phyloP scores from a whole-genome alignment of 2,797 vertebrate species.

The Galaxias olidus region DNA sequence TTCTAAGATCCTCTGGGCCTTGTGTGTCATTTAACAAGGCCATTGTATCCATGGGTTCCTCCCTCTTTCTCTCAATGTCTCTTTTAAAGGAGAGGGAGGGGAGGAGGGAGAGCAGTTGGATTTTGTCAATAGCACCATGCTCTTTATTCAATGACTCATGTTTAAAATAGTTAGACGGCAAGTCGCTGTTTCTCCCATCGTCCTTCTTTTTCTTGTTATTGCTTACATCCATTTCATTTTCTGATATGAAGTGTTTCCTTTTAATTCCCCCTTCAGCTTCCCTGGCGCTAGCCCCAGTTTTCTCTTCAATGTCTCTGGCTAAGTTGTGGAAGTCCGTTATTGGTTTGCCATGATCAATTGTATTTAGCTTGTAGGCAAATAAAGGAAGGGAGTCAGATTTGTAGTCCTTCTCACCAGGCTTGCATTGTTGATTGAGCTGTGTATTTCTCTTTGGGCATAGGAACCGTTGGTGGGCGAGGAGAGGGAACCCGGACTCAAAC shows the following conservation, averaged over 20 bases:
- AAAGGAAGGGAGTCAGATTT: constrained; percentile 7
- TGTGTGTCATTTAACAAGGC: too few species aligned
- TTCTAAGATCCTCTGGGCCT: neutral
- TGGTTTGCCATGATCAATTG: constrained; percentile 63
- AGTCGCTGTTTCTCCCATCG: too few species aligned
- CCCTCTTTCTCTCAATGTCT: too few species aligned
- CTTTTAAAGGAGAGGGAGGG: too few species aligned
- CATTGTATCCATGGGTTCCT: too few species aligned
- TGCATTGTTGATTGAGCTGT: constrained; percentile 42
- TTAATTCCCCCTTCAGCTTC: constrained; percentile 29
- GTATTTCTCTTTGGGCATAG: constrained; percentile 77
- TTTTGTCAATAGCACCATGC: too few species aligned
- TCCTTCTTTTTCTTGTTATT: too few species aligned
- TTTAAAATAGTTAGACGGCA: too few species aligned
- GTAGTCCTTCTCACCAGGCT: constrained; percentile 42
- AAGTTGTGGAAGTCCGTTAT: constrained; percentile 84
- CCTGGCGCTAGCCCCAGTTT: constrained; percentile 19
- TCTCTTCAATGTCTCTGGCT: constrained; percentile 80
- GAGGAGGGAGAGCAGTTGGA: too few species aligned
- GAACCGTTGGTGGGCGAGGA: constrained; percentile 80
- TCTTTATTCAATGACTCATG: too few species aligned
- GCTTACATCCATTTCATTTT: constrained; percentile 7
- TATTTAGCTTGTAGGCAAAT: constrained; percentile 1
- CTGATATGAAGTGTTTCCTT: constrained; percentile 36
- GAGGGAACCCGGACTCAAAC: constrained; percentile 83